Evolutionary conservation across 2,797 vertebrate species (phyloP), one percentile per base, ranked within the genome.

Genomic region (Channa striata): DNA sequence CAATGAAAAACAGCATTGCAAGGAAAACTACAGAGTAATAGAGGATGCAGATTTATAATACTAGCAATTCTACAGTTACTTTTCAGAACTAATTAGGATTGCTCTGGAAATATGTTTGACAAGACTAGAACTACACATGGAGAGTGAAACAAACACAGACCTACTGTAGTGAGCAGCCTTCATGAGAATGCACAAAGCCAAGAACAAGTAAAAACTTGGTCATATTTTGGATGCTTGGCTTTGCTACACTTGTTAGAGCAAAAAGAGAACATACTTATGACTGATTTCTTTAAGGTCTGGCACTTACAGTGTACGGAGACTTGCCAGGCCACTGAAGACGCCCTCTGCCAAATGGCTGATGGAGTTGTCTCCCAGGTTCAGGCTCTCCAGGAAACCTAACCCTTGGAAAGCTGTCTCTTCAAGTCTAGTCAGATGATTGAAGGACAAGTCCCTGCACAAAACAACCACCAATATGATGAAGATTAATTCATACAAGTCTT

Each of bases 291-390:
- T 6, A 8, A 30, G n/a, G 1, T 0, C 3, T 1, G 21, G 20
- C 5, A 95, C 97, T 97, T 92, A 99, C 98, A 99, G 81, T 10
- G 91, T 95, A 59, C 88, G 95, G 56, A 98, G 94, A 81, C 94
- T 97, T 43, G 94, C 84, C 83, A 99, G 94, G 59, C 95, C 93
- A 54, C 93, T 89, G 72, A 99, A 99, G 11, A 98, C 97, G 64
- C 96, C 96, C 69, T 99, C 98, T 57, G 96, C 97, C 79, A 99
- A 90, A 82, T 99, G 96, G 89, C 93, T 96, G 78, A 99, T 96
- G 74, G 78, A 91, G 90, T 99, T 99, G 81, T 99, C 96, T 56
- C 96, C 95, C 82, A 99, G 89, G 89, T 99, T 96, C 69, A 99
- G 89, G 72, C 75, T 97, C 85, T 98, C 96, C 90, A 99, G 57